phyloP scores from a whole-genome alignment of 2,113 vertebrate genomes.

The Entelurus aequoreus region DNA sequence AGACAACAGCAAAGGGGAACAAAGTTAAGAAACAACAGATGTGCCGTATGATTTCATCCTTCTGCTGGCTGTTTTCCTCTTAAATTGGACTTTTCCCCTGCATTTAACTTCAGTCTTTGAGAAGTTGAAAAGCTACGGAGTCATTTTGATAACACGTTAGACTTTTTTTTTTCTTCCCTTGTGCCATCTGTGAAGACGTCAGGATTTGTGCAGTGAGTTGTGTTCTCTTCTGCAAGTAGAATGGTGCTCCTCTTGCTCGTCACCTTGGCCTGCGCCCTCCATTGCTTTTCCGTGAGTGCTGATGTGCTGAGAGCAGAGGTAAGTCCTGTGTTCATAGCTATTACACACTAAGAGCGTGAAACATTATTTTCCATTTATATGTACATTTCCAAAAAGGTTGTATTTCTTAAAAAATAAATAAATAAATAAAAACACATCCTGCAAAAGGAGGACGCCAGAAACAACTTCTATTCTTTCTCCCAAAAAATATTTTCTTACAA shows the following conservation, averaged over 20 bases:
- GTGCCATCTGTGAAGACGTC: conserved; percentile 10
- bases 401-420: too few species aligned
- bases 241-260: conserved; percentile 64
- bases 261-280: conserved; percentile 51
- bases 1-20: conserved; percentile 14
- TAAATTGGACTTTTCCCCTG: background rate
- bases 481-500: too few species aligned
- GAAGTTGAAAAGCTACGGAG: background rate
- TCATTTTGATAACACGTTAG: background rate
- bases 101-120: background rate
- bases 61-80: background rate
- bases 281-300: conserved; percentile 56
- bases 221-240: conserved; percentile 18
- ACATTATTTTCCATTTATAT: too few species aligned
- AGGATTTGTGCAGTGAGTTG: conserved; percentile 11
- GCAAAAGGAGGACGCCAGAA: too few species aligned
- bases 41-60: conserved; percentile 5
- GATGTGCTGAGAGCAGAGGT: conserved; percentile 70
- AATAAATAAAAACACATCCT: too few species aligned
- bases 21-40: conserved; percentile 26
- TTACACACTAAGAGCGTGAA: too few species aligned
- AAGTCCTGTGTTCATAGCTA: conserved; percentile 22
- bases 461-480: too few species aligned
- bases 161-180: background rate
- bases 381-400: too few species aligned